phyloP scores from a whole-genome alignment of 2,797 vertebrate genomes.

The Scleropages formosus region DNA sequence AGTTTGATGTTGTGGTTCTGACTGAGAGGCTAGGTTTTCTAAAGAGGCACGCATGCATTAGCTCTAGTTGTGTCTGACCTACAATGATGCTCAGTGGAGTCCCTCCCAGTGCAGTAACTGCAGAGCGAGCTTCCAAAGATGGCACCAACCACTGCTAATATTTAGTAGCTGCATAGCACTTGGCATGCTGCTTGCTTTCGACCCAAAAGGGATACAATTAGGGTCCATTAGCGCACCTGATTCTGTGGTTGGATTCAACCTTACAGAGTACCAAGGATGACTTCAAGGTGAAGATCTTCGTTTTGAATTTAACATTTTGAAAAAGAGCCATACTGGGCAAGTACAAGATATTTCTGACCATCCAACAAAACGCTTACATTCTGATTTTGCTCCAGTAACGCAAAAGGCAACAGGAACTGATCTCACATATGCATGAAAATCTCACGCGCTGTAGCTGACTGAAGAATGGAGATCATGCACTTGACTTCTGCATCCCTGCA shows the following conservation, averaged over 20 bases:
- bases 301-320: too few relatives aligned
- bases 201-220: constrained; percentile 1
- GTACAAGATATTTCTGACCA: too few relatives aligned
- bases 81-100: constrained; percentile 12
- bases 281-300: too few relatives aligned
- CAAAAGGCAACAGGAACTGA: background rate
- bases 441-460: background rate
- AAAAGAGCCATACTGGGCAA: too few relatives aligned
- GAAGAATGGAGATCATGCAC: background rate
- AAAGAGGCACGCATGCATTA: constrained; percentile 11
- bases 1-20: background rate
- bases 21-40: constrained; percentile 6
- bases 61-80: constrained; percentile 32
- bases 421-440: background rate
- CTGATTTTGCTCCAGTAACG: too few relatives aligned
- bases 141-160: constrained; percentile 24
- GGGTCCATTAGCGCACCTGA: background rate
- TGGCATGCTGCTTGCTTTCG: constrained; percentile 29
- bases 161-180: constrained; percentile 22
- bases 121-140: constrained; percentile 19
- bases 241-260: background rate
- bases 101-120: background rate
- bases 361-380: too few relatives aligned
- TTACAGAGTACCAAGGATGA: background rate
- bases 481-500: background rate